These are phyloP conservation scores for Megaceryle torquata DNA, from an alignment of 2,113 vertebrate species.

Conservation along the genomic window DNA sequence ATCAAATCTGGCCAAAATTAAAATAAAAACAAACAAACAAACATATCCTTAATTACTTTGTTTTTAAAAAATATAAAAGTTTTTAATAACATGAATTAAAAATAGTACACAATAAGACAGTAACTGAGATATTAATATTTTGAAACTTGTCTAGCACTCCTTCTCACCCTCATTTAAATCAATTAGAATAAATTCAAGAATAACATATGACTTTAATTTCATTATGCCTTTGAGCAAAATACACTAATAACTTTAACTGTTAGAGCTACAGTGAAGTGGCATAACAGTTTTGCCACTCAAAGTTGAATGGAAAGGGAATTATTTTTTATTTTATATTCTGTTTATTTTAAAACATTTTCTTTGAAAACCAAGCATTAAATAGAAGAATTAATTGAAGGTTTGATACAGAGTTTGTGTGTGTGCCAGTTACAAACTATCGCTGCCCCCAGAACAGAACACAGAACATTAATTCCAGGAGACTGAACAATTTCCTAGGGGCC, in stretches of 20 bases:
- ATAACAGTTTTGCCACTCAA: background rate
- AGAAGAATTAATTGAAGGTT: constrained; percentile 5
- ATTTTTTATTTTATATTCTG: background rate
- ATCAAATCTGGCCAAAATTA: background rate
- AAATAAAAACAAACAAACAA: background rate
- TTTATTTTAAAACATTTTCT: constrained; percentile 4
- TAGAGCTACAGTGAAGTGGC: background rate
- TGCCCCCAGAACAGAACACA: constrained; percentile 2
- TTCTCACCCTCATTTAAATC: constrained; percentile 43
- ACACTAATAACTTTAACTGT: constrained; percentile 36
- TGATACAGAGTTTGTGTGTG: background rate
- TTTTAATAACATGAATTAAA: background rate
- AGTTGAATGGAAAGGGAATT: background rate
- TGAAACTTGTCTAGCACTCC: background rate
- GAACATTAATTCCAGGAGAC: constrained; percentile 44
- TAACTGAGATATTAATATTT: background rate
- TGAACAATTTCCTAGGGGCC: constrained; percentile 51
- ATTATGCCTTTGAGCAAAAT: constrained; percentile 35
- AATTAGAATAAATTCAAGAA: constrained; percentile 39
- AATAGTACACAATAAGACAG: background rate
- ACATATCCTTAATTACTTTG: background rate
- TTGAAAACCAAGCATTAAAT: background rate
- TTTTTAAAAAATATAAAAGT: background rate
- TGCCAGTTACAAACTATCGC: background rate
- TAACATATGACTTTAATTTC: constrained; percentile 19